Conservation (phyloP, 2,113 vertebrate genomes). For the Zosterops japonicus region DNA sequence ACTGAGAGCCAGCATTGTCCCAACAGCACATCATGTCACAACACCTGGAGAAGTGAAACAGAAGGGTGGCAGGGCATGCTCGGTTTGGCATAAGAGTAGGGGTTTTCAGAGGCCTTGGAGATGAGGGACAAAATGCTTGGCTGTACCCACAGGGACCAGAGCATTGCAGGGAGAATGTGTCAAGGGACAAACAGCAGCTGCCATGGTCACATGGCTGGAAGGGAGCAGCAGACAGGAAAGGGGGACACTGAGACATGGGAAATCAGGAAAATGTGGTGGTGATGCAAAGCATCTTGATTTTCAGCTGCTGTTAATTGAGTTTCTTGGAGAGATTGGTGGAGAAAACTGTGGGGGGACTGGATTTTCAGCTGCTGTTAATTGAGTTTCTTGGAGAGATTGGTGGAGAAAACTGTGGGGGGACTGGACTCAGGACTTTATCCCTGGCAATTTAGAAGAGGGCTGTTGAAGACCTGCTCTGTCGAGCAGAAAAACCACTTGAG, state of each 20-base stretch:
- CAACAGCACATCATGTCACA: background rate
- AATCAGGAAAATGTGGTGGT: background rate
- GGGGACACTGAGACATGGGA: background rate
- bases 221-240: background rate
- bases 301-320: background rate
- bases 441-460: background rate
- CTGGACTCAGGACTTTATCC: background rate
- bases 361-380: background rate
- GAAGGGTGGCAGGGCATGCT: background rate
- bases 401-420: rapidly evolving
- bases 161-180: background rate
- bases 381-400: background rate
- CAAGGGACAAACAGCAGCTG: background rate
- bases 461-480: conserved; percentile 3
- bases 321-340: background rate
- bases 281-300: background rate
- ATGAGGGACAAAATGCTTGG: background rate
- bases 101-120: rapidly evolving
- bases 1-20: background rate
- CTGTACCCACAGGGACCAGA: background rate
- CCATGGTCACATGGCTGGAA: rapidly evolving
- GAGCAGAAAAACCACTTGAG: background rate
- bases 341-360: rapidly evolving
- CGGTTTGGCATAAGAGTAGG: rapidly evolving
- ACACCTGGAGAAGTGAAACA: background rate